phyloP scores from a whole-genome alignment of 2,888 invertebrate genomes.

The Amphimallon solstitiale region DNA sequence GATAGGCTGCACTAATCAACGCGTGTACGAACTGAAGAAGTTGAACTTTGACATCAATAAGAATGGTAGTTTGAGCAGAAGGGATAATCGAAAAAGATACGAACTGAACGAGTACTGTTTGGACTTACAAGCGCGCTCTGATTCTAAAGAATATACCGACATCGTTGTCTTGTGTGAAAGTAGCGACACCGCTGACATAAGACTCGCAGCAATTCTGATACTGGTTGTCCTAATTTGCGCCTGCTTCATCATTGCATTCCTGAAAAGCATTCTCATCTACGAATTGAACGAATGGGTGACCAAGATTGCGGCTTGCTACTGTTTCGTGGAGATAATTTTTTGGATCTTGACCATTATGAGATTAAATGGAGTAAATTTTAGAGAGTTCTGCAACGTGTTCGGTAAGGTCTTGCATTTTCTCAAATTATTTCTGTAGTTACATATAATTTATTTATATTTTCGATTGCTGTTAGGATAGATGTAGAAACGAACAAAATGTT shows the following conservation, averaged over 20 bases:
- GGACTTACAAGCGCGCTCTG: background rate
- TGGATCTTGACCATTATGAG: slow-evolving; percentile 5
- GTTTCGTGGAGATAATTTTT: slow-evolving; percentile 4
- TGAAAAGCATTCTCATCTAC: slow-evolving; percentile 14
- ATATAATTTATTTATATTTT: too few species aligned
- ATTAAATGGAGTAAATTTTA: background rate
- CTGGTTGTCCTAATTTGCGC: slow-evolving; percentile 12
- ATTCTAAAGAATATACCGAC: slow-evolving; percentile 3
- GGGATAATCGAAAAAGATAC: background rate
- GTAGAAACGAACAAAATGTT: too few species aligned
- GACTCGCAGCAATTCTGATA: background rate
- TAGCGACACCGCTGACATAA: background rate
- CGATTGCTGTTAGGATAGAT: too few species aligned
- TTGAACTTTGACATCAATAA: background rate
- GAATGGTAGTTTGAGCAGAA: background rate
- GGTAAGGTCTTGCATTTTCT: slow-evolving; percentile 2
- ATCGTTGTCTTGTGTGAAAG: slow-evolving; percentile 14
- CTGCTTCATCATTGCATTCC: slow-evolving; percentile 10
- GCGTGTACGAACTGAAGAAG: background rate
- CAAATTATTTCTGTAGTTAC: too few species aligned
- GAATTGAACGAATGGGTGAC: background rate
- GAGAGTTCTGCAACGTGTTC: slow-evolving; percentile 11
- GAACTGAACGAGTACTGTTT: slow-evolving; percentile 9
- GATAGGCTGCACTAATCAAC: slow-evolving; percentile 7
- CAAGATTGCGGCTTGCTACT: slow-evolving; percentile 11